phyloP scores from a whole-genome alignment of 2,888 invertebrate genomes.

The Nycteola revayana region DNA sequence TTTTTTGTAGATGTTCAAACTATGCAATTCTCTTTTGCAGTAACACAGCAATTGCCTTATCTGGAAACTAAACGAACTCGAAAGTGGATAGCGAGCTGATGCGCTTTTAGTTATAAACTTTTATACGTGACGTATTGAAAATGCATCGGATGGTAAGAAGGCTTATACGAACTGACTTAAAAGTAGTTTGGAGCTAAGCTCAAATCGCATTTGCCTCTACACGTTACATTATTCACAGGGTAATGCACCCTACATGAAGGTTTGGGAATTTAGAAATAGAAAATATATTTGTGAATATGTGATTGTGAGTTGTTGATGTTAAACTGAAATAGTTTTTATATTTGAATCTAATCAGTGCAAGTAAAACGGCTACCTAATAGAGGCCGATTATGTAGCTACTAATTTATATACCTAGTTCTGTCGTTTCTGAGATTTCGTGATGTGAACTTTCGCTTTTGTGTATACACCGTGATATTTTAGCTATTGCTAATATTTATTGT shows the following conservation, averaged over 20 bases:
- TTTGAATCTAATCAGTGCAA: no score
- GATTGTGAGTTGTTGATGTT: no score
- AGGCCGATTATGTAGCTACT: no score
- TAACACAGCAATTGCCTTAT: slow-evolving; percentile 23
- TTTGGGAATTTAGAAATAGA: slow-evolving; percentile 21
- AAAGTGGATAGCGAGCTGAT: slow-evolving; percentile 33
- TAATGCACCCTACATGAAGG: slow-evolving; percentile 24
- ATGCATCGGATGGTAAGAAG: slow-evolving; percentile 62
- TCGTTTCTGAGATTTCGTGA: no score
- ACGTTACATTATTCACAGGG: slow-evolving; percentile 48
- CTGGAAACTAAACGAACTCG: slow-evolving; percentile 27
- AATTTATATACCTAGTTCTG: no score
- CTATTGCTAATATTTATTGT: no score
- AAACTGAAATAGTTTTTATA: no score
- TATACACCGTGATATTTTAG: no score
- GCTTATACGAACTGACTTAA: slow-evolving; percentile 64
- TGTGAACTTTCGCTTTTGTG: no score
- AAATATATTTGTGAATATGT: not conserved
- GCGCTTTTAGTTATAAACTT: slow-evolving; percentile 52
- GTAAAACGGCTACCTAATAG: no score
- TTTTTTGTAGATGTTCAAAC: slow-evolving; percentile 3
- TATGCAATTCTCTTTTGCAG: slow-evolving; percentile 9
- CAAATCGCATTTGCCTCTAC: slow-evolving; percentile 46
- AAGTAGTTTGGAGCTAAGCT: slow-evolving; percentile 59
- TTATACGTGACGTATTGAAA: slow-evolving; percentile 58